Conservation (phyloP, 2,888 invertebrate genomes). For the Hydraecia micacea region DNA sequence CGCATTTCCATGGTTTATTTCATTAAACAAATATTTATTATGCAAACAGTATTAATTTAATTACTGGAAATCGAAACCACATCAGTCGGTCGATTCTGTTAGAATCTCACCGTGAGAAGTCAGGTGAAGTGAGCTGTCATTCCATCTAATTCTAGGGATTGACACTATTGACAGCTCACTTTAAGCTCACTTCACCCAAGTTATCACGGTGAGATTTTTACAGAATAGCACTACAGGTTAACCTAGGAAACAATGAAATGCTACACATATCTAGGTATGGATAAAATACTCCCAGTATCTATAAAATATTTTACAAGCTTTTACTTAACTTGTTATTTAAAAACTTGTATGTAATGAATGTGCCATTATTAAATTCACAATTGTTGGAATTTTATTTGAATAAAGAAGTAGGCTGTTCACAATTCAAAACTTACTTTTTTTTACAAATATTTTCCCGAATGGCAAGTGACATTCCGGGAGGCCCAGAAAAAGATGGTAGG, state of each 20-base stretch:
- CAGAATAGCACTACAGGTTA: no score
- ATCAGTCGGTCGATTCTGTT: no score
- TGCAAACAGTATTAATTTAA: neutral
- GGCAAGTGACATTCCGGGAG: neutral
- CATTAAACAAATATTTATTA: neutral
- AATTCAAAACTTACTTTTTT: neutral
- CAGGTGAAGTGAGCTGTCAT: no score
- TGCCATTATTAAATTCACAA: constrained; percentile 1
- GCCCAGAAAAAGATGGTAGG: no score
- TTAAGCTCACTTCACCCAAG: no score
- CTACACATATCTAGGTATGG: neutral
- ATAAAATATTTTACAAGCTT: no score
- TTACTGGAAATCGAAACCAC: neutral
- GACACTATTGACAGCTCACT: no score
- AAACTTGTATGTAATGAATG: neutral
- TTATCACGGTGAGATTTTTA: no score
- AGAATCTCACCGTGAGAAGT: no score
- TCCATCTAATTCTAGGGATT: no score
- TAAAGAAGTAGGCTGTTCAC: neutral
- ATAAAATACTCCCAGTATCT: neutral
- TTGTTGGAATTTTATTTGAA: neutral
- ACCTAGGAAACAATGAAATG: neutral
- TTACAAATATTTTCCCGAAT: neutral
- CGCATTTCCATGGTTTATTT: neutral
- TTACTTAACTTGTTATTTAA: no score